Base-by-base conservation (phyloP, 1,140 invertebrate genomes). In the Hycleus cichorii region DNA sequence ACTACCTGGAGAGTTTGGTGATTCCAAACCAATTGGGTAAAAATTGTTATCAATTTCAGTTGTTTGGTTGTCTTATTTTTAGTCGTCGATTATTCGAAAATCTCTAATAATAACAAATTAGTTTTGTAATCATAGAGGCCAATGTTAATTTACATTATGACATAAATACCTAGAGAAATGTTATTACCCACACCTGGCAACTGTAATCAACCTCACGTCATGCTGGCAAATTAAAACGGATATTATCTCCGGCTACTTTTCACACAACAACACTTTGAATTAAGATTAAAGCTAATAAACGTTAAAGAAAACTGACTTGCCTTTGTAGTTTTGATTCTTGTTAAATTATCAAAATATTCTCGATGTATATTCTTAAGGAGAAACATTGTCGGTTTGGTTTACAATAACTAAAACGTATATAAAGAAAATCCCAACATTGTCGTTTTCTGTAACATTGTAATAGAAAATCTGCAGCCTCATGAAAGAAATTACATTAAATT, bases 401-500 rank as follows among this genome's bases (percentile, higher is more conserved):
- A 42, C 40, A 10, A 42, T 42, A 42, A 42, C 9, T 10, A 11
- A 10, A 10, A 42, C 3, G 40, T 10, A 42, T 18, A 18, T n/a
- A 11, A 42, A 42, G 11, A 42, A 42, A 42, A 42, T n/a, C 9
- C 11, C 11, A 11, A 42, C 40, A 32, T 32, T 32, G 40, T n/a
- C 40, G 40, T 42, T n/a, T 42, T n/a, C 40, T 7, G 40, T 42
- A 38, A 24, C 8, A 55, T 12, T 47, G 32, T 47, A 55, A 55
- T 47, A 47, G 43, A 46, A 55, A 55, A 46, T 57, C 55, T 49
- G 46, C 43, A 24, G 45, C 39, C 45, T 57, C 61, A 49, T 56
- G 57, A 63, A 63, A 63, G 61, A 63, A 64, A 66, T 66, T 66
- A 59, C 64, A 66, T 66, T 66, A 66, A 66, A 66, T 64, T 59